phyloP scores from a whole-genome alignment of 2,113 vertebrate genomes.

The Cyanocitta stelleri region DNA sequence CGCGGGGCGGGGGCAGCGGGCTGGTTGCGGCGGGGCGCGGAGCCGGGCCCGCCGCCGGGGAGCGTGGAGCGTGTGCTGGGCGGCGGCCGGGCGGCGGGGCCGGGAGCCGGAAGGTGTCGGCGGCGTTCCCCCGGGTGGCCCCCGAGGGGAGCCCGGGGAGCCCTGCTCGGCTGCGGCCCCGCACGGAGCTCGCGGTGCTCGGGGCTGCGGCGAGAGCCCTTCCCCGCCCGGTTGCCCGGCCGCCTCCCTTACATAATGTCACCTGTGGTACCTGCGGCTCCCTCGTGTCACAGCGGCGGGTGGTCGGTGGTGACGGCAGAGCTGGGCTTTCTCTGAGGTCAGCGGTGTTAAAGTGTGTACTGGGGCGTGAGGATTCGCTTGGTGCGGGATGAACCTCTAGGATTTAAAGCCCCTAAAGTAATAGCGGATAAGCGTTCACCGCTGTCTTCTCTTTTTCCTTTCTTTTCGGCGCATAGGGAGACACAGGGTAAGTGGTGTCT shows the following conservation, averaged over 20 bases:
- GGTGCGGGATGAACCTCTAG: background rate
- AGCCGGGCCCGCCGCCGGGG: background rate
- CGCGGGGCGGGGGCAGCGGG: no score
- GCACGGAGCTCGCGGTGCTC: background rate
- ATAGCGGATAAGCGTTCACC: background rate
- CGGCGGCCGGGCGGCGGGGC: background rate
- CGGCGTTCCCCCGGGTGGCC: background rate
- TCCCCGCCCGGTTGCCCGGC: background rate
- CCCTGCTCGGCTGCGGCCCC: background rate
- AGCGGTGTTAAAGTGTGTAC: rapidly evolving
- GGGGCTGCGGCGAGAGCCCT: background rate
- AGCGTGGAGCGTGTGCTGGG: background rate
- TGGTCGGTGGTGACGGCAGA: background rate
- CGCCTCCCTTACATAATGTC: background rate
- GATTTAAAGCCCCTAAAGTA: rapidly evolving
- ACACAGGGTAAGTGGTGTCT: rapidly evolving
- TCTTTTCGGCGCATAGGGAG: background rate
- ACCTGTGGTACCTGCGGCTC: background rate
- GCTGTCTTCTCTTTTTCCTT: background rate
- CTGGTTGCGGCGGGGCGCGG: no score
- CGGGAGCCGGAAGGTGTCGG: background rate
- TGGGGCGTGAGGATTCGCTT: background rate
- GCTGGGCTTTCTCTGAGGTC: background rate
- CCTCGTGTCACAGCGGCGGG: background rate
- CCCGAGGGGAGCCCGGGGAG: background rate